Base-by-base conservation (phyloP, 2,113 vertebrate species). In the Montifringilla adamsi region DNA sequence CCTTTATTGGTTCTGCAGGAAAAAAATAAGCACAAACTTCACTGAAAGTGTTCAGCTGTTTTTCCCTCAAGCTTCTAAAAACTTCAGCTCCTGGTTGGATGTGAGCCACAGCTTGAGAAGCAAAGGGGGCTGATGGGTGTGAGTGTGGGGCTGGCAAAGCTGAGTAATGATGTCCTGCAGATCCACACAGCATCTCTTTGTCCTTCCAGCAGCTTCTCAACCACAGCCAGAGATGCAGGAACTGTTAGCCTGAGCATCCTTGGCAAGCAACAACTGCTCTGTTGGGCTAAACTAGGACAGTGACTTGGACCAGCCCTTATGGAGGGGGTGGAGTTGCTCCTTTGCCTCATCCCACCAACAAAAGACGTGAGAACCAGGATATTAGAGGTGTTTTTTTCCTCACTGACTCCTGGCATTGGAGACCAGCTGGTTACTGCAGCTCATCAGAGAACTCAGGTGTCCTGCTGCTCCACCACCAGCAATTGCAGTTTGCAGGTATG, bases 111-210 rank as follows among this genome's bases (percentile, higher is more conserved):
- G 31, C 35, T 43, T 41, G n/a, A 47, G 84, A 73, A 76, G 22
- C 13, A 67, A 78, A 43, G 4, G 11, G 8, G 18, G 27, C 41
- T 80, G 43, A 17, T 17, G 43, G 31, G 13, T 63, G 19, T 60
- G 59, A 41, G 26, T 4, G 9, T 31, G 14, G 47, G 18, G 31
- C 64, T 19, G 21, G 13, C 37, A 87, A 70, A 90, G 21, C 56
- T 58, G 56, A 9, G 2, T 11, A 41, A 35, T 0, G 1, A 50
- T 20, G 27, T 5, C 30, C 15, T 35, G 28, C 0, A 0, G 20
- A 37, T 33, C 37, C 70, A 43, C 33, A 17, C 0, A 3, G 33
- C 43, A 10, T 7, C 31, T 56, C 63, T 41, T 33, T 4, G 4
- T 73, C 63, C 41, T 43, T 50, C 62, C 43, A 58, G 31, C 3